These are phyloP conservation scores for Misgurnus mizolepis DNA, from an alignment of 2,113 vertebrate species.

Conservation along the genomic window DNA sequence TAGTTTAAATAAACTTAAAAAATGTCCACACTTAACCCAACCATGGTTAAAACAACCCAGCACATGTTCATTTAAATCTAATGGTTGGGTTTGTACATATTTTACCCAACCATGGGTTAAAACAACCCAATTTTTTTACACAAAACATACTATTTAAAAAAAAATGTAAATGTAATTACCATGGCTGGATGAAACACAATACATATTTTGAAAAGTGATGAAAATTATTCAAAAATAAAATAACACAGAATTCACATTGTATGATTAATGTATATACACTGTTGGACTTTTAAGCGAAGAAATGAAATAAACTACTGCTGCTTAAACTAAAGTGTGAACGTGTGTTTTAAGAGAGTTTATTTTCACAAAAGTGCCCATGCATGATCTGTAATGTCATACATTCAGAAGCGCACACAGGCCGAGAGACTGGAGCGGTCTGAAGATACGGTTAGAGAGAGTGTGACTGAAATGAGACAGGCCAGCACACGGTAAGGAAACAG, in stretches of 20 bases:
- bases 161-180: too few species aligned
- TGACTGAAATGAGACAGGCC: constrained; percentile 10
- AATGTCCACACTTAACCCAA: too few species aligned
- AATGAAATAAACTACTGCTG: neutral
- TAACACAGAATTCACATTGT: neutral
- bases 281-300: neutral
- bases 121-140: neutral
- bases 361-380: neutral
- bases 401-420: neutral
- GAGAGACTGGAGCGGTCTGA: constrained; percentile 3
- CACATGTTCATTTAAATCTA: too few species aligned
- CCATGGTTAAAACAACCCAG: too few species aligned
- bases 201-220: too few species aligned
- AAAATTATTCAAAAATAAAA: too few species aligned
- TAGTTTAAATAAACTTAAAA: too few species aligned
- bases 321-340: neutral
- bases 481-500: constrained; percentile 19
- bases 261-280: neutral
- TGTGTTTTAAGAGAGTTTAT: neutral
- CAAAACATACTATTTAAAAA: neutral
- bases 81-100: too few species aligned
- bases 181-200: too few species aligned
- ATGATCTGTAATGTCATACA: neutral
- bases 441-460: constrained; percentile 17
- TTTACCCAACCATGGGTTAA: too few species aligned